Conservation (phyloP, 2,113 vertebrate genomes). For the Oncorhynchus keta region DNA sequence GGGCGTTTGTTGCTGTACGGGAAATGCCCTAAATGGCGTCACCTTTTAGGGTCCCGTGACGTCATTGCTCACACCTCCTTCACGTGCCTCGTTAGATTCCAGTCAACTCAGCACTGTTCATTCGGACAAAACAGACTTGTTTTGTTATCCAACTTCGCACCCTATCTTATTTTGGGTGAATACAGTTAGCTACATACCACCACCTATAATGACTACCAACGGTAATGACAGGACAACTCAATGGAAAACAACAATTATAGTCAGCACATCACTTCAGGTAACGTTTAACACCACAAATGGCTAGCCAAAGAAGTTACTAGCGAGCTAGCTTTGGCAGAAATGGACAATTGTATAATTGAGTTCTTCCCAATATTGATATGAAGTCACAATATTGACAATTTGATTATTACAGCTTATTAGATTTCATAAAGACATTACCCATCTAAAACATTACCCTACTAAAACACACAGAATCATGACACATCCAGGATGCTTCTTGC, state of each 20-base stretch:
- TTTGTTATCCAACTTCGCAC: too few relatives aligned
- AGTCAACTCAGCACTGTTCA: too few relatives aligned
- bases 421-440: background rate
- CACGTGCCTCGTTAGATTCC: too few relatives aligned
- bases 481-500: slow-evolving; percentile 67
- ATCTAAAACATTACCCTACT: background rate
- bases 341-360: background rate
- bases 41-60: too few relatives aligned
- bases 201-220: slow-evolving; percentile 26
- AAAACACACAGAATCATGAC: slow-evolving; percentile 74
- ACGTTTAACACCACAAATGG: background rate
- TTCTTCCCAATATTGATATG: background rate
- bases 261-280: slow-evolving; percentile 84
- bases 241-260: slow-evolving; percentile 86
- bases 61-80: too few relatives aligned
- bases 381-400: background rate
- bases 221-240: slow-evolving; percentile 14
- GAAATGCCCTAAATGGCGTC: too few relatives aligned
- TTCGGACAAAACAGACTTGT: too few relatives aligned
- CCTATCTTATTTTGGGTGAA: too few relatives aligned
- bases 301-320: background rate
- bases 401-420: background rate
- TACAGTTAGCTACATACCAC: background rate
- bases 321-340: background rate
- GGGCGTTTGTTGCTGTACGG: too few relatives aligned